Evolutionary conservation across 2,113 vertebrate species (phyloP).

Genomic region (Loxodonta africana): DNA sequence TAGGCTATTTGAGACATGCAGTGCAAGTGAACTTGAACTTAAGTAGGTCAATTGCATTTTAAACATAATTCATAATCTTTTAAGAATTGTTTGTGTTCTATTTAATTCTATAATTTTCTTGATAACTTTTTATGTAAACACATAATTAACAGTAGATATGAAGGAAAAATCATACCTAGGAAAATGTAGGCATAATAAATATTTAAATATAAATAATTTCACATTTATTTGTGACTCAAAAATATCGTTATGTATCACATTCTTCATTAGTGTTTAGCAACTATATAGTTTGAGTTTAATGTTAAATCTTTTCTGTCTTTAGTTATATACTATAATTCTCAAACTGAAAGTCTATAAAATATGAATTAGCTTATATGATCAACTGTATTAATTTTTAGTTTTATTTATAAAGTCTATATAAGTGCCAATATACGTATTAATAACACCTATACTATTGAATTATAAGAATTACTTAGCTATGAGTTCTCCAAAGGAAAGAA

Average conservation of each 20-base stretch:
- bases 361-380: not conserved
- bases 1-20: too few species aligned
- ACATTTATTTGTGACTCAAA: too few species aligned
- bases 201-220: not conserved
- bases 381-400: not conserved
- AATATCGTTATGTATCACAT: too few species aligned
- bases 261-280: not conserved
- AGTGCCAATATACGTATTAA: not conserved
- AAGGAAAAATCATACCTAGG: not conserved
- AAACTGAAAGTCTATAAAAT: constrained; percentile 8
- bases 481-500: not conserved
- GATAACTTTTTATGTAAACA: not conserved
- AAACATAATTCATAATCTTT: not conserved
- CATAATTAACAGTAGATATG: not conserved
- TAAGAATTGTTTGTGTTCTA: not conserved
- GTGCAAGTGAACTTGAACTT: not conserved
- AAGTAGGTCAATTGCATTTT: not conserved
- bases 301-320: not conserved
- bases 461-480: not conserved
- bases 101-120: constrained; percentile 28
- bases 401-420: not conserved
- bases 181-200: not conserved
- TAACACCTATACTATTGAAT: not conserved
- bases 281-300: not conserved
- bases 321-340: not conserved